Percentiles rank a stretch among this genome's conserved stretches.
phyloP scores from a whole-genome alignment of 1,140 invertebrate species.

The Octopus bimaculoides region DNA sequence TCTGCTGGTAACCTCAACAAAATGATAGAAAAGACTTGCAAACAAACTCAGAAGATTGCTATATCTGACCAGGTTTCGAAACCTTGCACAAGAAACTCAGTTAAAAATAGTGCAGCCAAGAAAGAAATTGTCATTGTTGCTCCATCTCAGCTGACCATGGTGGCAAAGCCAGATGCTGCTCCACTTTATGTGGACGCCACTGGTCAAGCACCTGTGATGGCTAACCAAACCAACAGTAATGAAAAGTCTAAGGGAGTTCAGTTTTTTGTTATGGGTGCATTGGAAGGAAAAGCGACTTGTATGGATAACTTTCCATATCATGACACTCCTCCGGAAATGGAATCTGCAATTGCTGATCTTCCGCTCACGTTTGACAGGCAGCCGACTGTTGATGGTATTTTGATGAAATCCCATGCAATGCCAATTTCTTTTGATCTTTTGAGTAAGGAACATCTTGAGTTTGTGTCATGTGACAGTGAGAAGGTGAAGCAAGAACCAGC shows the following conservation, averaged over 20 bases:
- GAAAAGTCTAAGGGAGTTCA: neutral
- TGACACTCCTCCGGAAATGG: neutral
- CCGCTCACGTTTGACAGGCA: neutral
- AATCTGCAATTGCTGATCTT: constrained; percentile 6
- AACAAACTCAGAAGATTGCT: neutral
- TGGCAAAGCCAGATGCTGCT: neutral
- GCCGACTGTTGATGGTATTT: constrained; percentile 8
- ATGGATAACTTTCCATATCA: neutral
- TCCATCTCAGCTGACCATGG: neutral
- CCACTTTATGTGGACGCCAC: neutral
- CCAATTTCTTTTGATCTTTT: neutral
- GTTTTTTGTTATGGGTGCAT: constrained; percentile 9
- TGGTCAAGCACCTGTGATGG: neutral
- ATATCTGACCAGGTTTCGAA: neutral
- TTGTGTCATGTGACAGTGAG: neutral
- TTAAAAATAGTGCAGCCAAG: neutral
- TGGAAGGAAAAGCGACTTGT: neutral
- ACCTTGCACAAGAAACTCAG: neutral
- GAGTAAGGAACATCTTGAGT: neutral
- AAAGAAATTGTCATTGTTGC: neutral
- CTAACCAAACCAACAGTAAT: neutral
- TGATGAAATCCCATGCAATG: neutral
- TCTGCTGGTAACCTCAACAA: neutral
- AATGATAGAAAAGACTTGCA: neutral
- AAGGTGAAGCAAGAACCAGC: constrained; percentile 1